Base-by-base conservation (phyloP, 2,797 vertebrate genomes). In the Dicrostonyx torquatus region DNA sequence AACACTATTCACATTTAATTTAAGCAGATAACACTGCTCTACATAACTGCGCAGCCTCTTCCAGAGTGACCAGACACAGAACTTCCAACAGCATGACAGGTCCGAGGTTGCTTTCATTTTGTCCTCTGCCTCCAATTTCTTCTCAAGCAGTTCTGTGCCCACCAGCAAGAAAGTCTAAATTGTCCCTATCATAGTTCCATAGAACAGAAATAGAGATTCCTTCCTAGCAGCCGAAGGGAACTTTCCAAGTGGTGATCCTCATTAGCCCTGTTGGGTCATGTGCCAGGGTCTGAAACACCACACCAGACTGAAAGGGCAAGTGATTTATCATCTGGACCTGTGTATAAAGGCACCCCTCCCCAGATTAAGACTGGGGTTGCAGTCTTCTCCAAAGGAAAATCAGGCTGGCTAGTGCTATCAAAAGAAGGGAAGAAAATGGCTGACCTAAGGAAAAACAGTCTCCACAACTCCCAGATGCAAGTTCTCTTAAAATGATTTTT, bases 401-500 rank as follows among this genome's bases (percentile, higher is more conserved):
- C 50, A 53, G 14, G 37, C 60, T 85, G 20, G 31, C 45, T 78
- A 50, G 78, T 62, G 18, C 55, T 78, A 79, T n/a, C 72, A 85
- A 94, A 85, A 82, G 40, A 62, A 95, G 29, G 18, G 5, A 55
- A 53, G 58, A 79, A 78, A 80, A 76, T 40, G 79, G 18, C 48
- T 87, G 26, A 34, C 29, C 40, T 80, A 73, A 92, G n/a, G 48
- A 86, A 70, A 88, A 89, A 43, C 75, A 72, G 43, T 60, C 40
- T 24, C 45, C 58, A 73, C 66, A 96, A 66, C 34, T 70, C 87
- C 37, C 89, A 88, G 80, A 91, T 37, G 62, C 72, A 89, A 68
- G 77, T 75, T 91, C 29, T 91, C 76, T 90, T 93, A 76, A 95
- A 97, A 89, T 83, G 76, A 77, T 77, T 94, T 94, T 96, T 89